Evolutionary conservation across 2,888 invertebrate species (phyloP).

Genomic region (Syritta pipiens): DNA sequence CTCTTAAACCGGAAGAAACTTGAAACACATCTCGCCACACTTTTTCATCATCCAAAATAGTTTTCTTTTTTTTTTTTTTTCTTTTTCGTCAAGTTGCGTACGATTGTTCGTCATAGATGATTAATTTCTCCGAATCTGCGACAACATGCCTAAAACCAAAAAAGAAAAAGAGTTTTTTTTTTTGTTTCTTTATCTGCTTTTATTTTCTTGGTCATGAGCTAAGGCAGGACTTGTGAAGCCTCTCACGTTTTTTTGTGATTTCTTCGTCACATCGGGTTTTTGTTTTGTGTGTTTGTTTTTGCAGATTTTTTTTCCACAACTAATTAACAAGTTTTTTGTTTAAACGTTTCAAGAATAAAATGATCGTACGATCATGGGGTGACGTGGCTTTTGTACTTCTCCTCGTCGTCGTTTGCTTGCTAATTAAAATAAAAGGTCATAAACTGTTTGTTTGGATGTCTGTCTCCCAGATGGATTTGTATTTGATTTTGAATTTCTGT

Average conservation of each 20-base stretch:
- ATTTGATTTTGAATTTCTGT: not conserved
- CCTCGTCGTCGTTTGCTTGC: constrained; percentile 38
- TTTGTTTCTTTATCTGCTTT: constrained; percentile 2
- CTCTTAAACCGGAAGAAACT: no score
- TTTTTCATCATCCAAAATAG: constrained; percentile 17
- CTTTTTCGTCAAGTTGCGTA: no score
- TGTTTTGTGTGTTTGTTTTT: not conserved
- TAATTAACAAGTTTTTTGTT: constrained; percentile 35
- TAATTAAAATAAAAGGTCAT: constrained; percentile 46
- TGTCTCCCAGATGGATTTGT: not conserved
- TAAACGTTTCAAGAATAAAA: constrained; percentile 14
- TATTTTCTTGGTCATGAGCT: no score
- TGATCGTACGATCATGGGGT: constrained; percentile 30
- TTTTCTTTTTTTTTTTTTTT: not conserved
- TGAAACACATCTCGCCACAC: constrained; percentile 13
- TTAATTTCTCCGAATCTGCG: constrained; percentile 12
- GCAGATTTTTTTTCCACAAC: not conserved
- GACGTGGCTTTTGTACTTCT: constrained; percentile 28
- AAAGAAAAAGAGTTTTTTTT: not conserved
- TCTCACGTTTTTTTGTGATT: not conserved
- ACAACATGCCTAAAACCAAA: constrained; percentile 17
- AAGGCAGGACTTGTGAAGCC: constrained; percentile 3
- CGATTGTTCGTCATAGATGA: constrained; percentile 24
- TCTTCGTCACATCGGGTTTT: constrained; percentile 1
- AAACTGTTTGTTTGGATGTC: constrained; percentile 7